phyloP scores from a whole-genome alignment of 1,140 invertebrate species.

The Zaprionus tsacasi region DNA sequence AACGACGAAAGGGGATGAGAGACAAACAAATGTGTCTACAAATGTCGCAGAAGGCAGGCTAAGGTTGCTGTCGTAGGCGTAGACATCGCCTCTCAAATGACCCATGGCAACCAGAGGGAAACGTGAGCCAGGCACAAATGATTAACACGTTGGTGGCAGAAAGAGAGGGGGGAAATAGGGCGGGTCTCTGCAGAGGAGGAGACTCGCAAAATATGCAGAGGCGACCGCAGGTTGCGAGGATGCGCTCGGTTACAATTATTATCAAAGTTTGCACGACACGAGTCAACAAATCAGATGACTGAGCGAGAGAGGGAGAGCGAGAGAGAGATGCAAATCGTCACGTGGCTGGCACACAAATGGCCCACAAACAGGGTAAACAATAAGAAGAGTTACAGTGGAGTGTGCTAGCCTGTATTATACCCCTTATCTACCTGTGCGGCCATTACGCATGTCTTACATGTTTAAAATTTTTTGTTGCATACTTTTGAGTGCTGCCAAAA shows the following conservation, averaged over 20 bases:
- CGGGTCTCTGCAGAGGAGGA: slow-evolving; percentile 26
- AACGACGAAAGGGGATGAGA: slow-evolving; percentile 53
- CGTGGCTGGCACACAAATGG: slow-evolving; percentile 73
- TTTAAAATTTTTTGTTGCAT: too few species aligned
- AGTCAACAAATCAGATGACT: slow-evolving; percentile 42
- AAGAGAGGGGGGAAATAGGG: background rate
- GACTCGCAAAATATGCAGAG: slow-evolving; percentile 45
- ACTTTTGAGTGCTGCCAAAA: too few species aligned
- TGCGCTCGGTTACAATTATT: slow-evolving; percentile 58
- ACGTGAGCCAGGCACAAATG: slow-evolving; percentile 67
- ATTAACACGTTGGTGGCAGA: slow-evolving; percentile 68
- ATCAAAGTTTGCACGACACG: slow-evolving; percentile 27
- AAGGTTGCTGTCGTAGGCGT: background rate
- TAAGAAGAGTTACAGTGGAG: background rate
- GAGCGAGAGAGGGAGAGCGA: background rate
- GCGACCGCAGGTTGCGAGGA: slow-evolving; percentile 17
- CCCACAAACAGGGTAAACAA: slow-evolving; percentile 34
- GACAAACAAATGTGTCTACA: slow-evolving; percentile 67
- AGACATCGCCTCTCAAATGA: slow-evolving; percentile 54
- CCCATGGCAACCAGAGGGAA: slow-evolving; percentile 60
- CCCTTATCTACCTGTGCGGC: too few species aligned
- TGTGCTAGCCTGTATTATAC: too few species aligned
- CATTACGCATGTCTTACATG: too few species aligned
- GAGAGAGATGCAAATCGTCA: slow-evolving; percentile 56
- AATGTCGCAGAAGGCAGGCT: slow-evolving; percentile 44